These are phyloP conservation scores for Bagarius yarrelli DNA, from an alignment of 2,113 vertebrate species.

Conservation along the genomic window DNA sequence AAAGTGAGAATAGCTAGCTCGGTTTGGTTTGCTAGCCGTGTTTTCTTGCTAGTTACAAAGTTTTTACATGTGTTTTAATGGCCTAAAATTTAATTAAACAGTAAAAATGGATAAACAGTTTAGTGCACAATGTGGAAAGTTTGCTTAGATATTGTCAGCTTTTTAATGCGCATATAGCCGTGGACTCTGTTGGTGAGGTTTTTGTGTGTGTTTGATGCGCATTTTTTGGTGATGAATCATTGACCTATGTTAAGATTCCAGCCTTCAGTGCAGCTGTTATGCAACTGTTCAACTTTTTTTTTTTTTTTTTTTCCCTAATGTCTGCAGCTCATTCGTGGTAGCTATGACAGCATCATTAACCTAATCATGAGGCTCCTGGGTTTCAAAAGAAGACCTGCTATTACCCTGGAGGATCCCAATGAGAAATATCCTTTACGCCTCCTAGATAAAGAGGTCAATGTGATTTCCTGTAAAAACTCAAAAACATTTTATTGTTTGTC, in stretches of 20 bases:
- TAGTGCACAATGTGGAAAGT: neutral
- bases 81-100: neutral
- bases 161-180: neutral
- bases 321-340: slow-evolving; percentile 63
- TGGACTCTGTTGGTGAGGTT: no score
- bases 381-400: slow-evolving; percentile 61
- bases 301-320: neutral
- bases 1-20: no score
- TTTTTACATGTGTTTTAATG: neutral
- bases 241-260: neutral
- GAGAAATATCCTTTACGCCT: slow-evolving; percentile 72
- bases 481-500: neutral
- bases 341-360: slow-evolving; percentile 62
- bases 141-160: neutral
- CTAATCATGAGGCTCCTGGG: slow-evolving; percentile 67
- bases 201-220: neutral
- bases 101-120: neutral
- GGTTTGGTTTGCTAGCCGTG: neutral
- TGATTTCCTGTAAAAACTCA: neutral
- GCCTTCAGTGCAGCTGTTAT: slow-evolving; percentile 32
- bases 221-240: neutral
- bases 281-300: slow-evolving; percentile 33
- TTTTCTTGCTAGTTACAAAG: neutral
- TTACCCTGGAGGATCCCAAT: slow-evolving; percentile 74
- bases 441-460: slow-evolving; percentile 72